Percentiles rank a stretch among this genome's conserved stretches.
Evolutionary conservation across 2,888 invertebrate species (phyloP).

Genomic region (Aphodius granarius): DNA sequence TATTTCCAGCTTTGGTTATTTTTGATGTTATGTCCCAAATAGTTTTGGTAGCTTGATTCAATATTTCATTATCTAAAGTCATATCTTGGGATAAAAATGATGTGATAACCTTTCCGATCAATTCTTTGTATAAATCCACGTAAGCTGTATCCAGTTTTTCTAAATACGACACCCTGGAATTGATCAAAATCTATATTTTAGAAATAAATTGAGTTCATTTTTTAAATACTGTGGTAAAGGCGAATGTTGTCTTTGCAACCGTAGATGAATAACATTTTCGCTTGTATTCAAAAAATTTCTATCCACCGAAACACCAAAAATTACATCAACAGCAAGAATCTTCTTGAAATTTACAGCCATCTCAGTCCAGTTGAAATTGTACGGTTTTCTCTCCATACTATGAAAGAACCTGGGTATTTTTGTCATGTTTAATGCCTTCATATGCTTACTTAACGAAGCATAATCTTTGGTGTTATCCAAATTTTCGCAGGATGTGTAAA

Average conservation of each 20-base stretch:
- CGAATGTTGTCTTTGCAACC: neutral
- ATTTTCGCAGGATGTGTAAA: neutral
- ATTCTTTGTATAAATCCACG: neutral
- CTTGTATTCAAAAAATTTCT: neutral
- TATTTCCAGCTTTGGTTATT: neutral
- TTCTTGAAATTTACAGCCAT: neutral
- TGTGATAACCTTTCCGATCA: neutral
- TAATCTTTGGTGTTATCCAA: neutral
- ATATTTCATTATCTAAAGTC: neutral
- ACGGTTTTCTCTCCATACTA: neutral
- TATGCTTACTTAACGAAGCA: neutral
- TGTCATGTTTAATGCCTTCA: neutral
- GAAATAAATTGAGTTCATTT: neutral
- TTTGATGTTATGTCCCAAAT: neutral
- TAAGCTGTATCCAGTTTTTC: neutral
- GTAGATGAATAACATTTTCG: neutral
- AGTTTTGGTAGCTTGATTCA: neutral
- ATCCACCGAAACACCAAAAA: neutral
- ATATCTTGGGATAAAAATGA: neutral
- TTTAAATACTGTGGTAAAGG: neutral
- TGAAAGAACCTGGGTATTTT: neutral
- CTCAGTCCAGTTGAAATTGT: neutral
- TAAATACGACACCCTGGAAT: neutral
- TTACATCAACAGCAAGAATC: neutral
- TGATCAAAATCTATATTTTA: neutral